Percentiles rank a stretch among this genome's conserved stretches.
Evolutionary conservation across 2,113 vertebrate genomes (phyloP).

Genomic region (Calidris pygmaea): DNA sequence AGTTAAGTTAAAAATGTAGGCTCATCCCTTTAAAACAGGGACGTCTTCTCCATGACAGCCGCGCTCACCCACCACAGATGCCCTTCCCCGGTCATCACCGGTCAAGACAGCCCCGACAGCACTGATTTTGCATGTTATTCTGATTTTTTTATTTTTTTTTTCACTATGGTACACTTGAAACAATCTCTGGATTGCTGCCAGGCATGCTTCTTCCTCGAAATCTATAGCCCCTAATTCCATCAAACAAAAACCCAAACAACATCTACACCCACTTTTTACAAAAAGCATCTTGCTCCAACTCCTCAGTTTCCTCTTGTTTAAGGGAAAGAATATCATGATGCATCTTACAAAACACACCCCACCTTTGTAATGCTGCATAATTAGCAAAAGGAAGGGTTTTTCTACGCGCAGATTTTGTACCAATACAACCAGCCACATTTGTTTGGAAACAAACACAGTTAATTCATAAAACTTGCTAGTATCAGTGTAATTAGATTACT

Average conservation of each 20-base stretch:
- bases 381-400: neutral
- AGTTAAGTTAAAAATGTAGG: neutral
- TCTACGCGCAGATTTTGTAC: neutral
- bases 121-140: neutral
- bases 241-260: neutral
- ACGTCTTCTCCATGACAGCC: neutral
- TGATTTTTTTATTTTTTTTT: neutral
- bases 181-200: neutral
- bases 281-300: accelerated
- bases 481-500: neutral
- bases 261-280: neutral
- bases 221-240: neutral
- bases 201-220: neutral
- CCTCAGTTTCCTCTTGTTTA: neutral
- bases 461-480: neutral
- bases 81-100: neutral
- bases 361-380: neutral
- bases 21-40: neutral
- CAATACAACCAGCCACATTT: neutral
- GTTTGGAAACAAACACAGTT: neutral
- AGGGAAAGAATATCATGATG: neutral
- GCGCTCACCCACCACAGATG: neutral
- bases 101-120: too few relatives aligned
- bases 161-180: neutral
- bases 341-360: neutral